These are phyloP conservation scores for Anthoscopus minutus DNA, from an alignment of 2,113 vertebrate species.

Conservation along the genomic window DNA sequence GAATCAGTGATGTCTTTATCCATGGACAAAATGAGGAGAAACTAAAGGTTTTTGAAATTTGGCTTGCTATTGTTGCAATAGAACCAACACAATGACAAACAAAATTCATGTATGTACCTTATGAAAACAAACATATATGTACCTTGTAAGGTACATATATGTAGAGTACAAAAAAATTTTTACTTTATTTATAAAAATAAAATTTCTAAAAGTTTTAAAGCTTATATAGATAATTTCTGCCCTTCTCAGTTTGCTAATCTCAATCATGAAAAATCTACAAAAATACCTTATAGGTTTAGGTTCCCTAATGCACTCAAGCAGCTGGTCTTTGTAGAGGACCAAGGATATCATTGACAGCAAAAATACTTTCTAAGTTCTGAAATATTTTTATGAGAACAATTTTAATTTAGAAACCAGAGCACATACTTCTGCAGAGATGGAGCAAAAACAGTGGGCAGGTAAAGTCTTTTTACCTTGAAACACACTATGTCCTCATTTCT, in stretches of 20 bases:
- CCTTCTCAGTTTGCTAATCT: not conserved
- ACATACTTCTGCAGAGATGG: not conserved
- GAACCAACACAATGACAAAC: not conserved
- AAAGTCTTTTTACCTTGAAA: not conserved
- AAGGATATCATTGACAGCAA: not conserved
- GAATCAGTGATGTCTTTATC: not conserved
- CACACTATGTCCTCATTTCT: not conserved
- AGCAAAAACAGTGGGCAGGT: not conserved
- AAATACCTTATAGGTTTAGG: not conserved
- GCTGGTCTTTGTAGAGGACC: not conserved
- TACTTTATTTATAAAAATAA: not conserved
- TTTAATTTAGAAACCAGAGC: not conserved
- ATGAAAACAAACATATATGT: not conserved
- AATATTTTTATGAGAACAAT: not conserved
- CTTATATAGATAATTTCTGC: not conserved
- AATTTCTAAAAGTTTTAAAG: not conserved
- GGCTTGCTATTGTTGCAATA: not conserved
- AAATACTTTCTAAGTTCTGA: not conserved
- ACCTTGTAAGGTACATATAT: not conserved
- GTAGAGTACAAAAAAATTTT: not conserved
- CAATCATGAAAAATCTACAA: not conserved
- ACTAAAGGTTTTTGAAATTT: not conserved
- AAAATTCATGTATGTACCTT: not conserved
- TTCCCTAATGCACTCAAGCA: not conserved
- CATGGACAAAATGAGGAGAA: not conserved